Evolutionary conservation across 2,888 invertebrate species (phyloP).

Genomic region (Rhagium mordax): DNA sequence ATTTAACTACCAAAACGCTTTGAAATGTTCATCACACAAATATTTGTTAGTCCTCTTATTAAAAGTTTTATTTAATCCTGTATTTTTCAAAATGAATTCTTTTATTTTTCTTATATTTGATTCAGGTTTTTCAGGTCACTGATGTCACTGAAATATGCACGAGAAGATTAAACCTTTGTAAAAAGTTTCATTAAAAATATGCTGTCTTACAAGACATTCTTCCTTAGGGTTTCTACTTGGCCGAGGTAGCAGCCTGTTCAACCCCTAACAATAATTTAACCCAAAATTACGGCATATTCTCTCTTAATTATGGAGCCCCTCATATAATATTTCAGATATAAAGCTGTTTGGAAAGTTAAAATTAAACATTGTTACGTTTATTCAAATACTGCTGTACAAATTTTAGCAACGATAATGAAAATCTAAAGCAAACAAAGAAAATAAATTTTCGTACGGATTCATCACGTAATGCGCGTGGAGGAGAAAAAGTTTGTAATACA

Average conservation of each 20-base stretch:
- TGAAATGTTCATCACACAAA: too few relatives aligned
- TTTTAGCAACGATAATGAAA: constrained; percentile 47
- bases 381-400: constrained; percentile 47
- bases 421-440: constrained; percentile 49
- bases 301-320: constrained; percentile 34
- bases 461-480: constrained; percentile 41
- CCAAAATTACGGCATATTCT: constrained; percentile 34
- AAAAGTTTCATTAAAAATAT: constrained; percentile 11
- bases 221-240: constrained; percentile 10
- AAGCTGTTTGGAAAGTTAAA: constrained; percentile 46
- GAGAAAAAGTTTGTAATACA: constrained; percentile 21
- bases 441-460: constrained; percentile 47
- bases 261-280: constrained; percentile 33
- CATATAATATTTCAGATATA: constrained; percentile 34
- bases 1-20: too few relatives aligned
- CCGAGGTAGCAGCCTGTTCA: constrained; percentile 14
- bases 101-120: too few relatives aligned
- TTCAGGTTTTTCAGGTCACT: neutral
- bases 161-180: constrained; percentile 6
- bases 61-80: too few relatives aligned
- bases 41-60: too few relatives aligned
- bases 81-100: too few relatives aligned
- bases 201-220: constrained; percentile 5
- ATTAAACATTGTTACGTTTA: constrained; percentile 43
- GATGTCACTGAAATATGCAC: neutral